Evolutionary conservation across 1,140 invertebrate species (phyloP).

Genomic region (Lutraria rhynchaena): DNA sequence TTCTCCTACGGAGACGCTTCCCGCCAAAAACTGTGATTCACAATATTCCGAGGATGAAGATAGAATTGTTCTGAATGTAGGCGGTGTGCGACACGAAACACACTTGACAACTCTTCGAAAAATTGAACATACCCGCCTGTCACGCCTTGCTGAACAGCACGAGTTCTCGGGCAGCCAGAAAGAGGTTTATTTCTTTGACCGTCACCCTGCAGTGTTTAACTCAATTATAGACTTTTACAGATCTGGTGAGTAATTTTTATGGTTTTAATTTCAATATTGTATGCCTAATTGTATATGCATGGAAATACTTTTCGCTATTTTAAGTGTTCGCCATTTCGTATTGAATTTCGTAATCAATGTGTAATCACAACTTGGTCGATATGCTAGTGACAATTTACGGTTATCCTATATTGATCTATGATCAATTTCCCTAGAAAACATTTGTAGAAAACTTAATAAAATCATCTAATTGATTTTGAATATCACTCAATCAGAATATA

Average conservation of each 20-base stretch:
- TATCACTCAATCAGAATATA: too few species aligned
- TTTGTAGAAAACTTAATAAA: too few species aligned
- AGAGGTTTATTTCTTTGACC: slow-evolving; percentile 82
- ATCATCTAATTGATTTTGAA: too few species aligned
- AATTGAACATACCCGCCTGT: slow-evolving; percentile 79
- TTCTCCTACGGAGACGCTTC: slow-evolving; percentile 36
- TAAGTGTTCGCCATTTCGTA: too few species aligned
- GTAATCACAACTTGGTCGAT: too few species aligned
- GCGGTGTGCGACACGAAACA: slow-evolving; percentile 97
- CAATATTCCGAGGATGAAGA: slow-evolving; percentile 64
- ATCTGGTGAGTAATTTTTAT: slow-evolving; percentile 77
- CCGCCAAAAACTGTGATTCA: slow-evolving; percentile 24
- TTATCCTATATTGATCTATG: too few species aligned
- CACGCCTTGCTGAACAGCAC: slow-evolving; percentile 75
- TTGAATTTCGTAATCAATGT: too few species aligned
- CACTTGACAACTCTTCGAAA: slow-evolving; percentile 87
- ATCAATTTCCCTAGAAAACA: too few species aligned
- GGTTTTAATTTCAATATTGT: too few species aligned
- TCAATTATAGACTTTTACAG: slow-evolving; percentile 81
- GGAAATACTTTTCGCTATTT: too few species aligned
- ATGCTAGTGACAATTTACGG: too few species aligned
- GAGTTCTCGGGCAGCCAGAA: slow-evolving; percentile 68
- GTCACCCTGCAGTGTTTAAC: slow-evolving; percentile 81
- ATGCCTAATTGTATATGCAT: too few species aligned
- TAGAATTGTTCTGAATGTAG: slow-evolving; percentile 96